Evolutionary conservation across 2,888 invertebrate species (phyloP).

Genomic region (Eupithecia tripunctaria): DNA sequence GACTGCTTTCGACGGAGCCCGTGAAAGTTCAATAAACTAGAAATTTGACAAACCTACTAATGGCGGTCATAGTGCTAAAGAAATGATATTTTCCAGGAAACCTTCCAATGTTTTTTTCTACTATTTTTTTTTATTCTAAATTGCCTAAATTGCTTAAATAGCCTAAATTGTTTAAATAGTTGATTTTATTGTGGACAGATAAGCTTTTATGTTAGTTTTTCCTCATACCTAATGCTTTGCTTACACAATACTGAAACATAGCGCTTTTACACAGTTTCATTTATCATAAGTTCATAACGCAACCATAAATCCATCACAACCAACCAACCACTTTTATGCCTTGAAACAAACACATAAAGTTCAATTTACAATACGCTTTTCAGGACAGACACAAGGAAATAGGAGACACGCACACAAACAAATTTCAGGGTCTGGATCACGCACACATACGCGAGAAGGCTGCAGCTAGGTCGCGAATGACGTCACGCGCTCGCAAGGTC

Average conservation of each 20-base stretch:
- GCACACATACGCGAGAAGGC: constrained; percentile 66
- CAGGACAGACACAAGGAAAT: constrained; percentile 22
- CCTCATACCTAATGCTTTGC: background rate
- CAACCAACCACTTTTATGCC: background rate
- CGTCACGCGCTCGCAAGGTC: constrained; percentile 83
- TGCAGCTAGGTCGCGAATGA: constrained; percentile 86
- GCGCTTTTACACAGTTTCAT: background rate
- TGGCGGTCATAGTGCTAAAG: background rate
- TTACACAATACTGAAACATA: background rate
- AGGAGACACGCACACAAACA: constrained; percentile 47
- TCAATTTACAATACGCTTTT: constrained; percentile 6
- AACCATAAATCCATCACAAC: constrained; percentile 2
- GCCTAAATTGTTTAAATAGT: too few relatives aligned
- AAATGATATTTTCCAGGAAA: background rate
- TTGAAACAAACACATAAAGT: background rate
- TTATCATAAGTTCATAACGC: background rate
- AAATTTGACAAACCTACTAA: background rate
- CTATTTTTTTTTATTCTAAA: too few relatives aligned
- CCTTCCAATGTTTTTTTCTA: background rate
- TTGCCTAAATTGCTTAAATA: too few relatives aligned
- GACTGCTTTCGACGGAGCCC: too few relatives aligned
- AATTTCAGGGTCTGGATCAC: constrained; percentile 81
- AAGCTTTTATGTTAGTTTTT: background rate
- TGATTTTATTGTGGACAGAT: background rate
- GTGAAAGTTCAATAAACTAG: background rate